Evolutionary conservation across 2,797 vertebrate species (phyloP).

Genomic region (Hoplostethus mediterraneus): DNA sequence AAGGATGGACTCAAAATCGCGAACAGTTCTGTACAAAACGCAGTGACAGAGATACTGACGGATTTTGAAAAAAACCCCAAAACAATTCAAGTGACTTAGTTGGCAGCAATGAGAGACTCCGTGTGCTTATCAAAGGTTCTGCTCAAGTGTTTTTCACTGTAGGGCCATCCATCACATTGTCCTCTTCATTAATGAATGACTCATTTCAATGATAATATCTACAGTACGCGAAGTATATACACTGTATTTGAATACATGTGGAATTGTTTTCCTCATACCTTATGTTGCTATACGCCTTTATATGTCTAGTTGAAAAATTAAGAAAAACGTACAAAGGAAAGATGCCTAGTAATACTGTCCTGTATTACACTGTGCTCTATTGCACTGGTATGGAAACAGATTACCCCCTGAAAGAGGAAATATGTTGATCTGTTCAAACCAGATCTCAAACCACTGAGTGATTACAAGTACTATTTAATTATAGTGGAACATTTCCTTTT

Average conservation of each 20-base stretch:
- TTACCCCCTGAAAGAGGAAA: conserved; percentile 7
- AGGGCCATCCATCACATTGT: conserved; percentile 48
- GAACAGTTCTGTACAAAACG: conserved; percentile 83
- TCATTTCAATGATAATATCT: conserved; percentile 40
- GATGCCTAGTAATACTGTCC: conserved; percentile 7
- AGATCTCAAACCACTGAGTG: conserved; percentile 1
- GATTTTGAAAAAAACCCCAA: conserved; percentile 81
- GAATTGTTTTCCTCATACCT: conserved; percentile 62
- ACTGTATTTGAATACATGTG: conserved; percentile 31
- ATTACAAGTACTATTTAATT: conserved; percentile 42
- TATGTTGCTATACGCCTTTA: conserved; percentile 20
- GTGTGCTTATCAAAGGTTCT: conserved; percentile 90
- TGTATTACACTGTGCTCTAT: conserved; percentile 35
- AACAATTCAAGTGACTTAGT: conserved; percentile 84
- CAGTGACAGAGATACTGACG: conserved; percentile 67
- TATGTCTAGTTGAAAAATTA: conserved; percentile 24
- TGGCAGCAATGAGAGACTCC: conserved; percentile 85
- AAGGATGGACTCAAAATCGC: conserved; percentile 82
- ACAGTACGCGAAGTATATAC: conserved; percentile 52
- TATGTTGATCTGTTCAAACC: conserved; percentile 25
- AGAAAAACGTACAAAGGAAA: conserved; percentile 28
- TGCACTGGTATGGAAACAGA: conserved; percentile 25
- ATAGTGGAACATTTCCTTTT: conserved; percentile 45
- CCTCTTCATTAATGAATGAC: conserved; percentile 39
- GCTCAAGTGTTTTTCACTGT: conserved; percentile 80